Evolutionary conservation across 1,140 invertebrate genomes (phyloP).

Genomic region (Drosophila kepulauana): DNA sequence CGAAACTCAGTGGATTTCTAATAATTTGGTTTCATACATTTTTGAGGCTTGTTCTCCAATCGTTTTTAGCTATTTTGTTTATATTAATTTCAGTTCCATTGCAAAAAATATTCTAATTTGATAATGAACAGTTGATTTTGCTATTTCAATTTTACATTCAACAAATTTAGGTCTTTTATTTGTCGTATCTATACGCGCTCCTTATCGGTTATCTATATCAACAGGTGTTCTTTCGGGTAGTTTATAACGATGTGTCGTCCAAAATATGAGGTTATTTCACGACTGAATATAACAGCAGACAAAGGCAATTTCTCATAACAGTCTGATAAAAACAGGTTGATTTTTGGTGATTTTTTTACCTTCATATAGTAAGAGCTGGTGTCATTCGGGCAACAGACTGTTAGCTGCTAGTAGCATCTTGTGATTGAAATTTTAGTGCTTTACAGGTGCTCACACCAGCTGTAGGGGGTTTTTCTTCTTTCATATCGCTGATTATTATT

Average conservation of each 20-base stretch:
- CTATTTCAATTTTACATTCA: no score
- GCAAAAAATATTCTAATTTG: no score
- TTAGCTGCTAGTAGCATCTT: constrained; percentile 14
- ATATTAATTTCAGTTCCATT: no score
- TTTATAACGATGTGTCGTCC: constrained; percentile 15
- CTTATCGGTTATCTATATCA: constrained; percentile 35
- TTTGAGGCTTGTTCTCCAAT: no score
- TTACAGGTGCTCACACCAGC: constrained; percentile 20
- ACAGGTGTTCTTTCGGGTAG: constrained; percentile 10
- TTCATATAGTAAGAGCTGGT: neutral
- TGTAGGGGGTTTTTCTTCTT: constrained; percentile 35
- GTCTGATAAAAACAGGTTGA: constrained; percentile 33
- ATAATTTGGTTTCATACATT: no score
- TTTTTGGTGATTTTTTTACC: constrained; percentile 31
- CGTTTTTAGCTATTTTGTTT: no score
- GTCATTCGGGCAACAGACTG: constrained; percentile 3
- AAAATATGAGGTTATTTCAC: constrained; percentile 18
- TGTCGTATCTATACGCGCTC: neutral
- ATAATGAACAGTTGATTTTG: no score
- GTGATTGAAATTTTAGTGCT: constrained; percentile 12
- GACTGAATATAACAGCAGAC: constrained; percentile 13
- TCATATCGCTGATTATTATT: constrained; percentile 12
- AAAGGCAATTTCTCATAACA: constrained; percentile 18
- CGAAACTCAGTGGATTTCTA: no score
- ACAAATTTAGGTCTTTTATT: no score